A percentile compares a stretch with the other conserved stretches of the same genome.
Conservation (phyloP, 2,888 invertebrate genomes). For the Limnephilus rhombicus region DNA sequence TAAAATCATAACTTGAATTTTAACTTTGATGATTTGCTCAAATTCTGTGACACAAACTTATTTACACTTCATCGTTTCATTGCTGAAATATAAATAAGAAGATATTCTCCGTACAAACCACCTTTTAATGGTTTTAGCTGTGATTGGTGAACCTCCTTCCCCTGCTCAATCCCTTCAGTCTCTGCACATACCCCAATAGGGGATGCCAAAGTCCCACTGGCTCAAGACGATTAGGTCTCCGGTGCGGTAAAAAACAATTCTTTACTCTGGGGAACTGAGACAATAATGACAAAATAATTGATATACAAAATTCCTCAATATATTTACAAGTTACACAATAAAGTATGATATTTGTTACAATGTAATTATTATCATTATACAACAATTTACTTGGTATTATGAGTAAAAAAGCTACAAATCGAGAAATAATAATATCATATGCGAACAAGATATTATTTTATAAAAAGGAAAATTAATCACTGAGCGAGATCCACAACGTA, state of each 20-base stretch:
- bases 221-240: no score
- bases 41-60: no score
- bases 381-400: neutral
- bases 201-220: no score
- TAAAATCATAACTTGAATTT: no score
- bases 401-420: constrained; percentile 38
- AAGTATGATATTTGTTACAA: neutral
- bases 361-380: constrained; percentile 29
- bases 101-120: no score
- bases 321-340: constrained; percentile 24
- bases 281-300: neutral
- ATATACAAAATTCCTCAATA: constrained; percentile 33
- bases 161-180: no score
- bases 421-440: neutral
- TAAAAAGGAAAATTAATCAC: neutral
- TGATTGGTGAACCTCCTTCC: no score
- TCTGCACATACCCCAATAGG: no score
- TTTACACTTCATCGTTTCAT: no score
- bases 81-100: no score
- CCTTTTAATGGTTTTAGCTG: no score
- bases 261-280: neutral
- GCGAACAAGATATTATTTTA: neutral
- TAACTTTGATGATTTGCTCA: no score
- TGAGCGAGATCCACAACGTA: neutral
- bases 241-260: neutral